phyloP scores from a whole-genome alignment of 2,113 vertebrate genomes.

The Ctenomys sociabilis region DNA sequence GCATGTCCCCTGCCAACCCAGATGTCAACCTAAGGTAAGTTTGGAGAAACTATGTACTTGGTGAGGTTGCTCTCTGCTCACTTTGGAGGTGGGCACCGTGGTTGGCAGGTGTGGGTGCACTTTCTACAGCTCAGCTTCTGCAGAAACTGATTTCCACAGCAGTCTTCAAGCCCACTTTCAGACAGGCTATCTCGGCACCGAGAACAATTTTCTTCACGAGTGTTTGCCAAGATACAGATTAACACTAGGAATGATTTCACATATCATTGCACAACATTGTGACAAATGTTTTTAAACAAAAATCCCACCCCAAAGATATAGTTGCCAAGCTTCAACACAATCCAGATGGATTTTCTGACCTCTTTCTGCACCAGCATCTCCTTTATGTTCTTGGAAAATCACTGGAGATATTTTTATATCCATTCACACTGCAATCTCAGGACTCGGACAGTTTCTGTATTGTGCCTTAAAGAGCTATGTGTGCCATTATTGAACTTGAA shows the following conservation, averaged over 20 bases:
- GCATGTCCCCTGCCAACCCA: background rate
- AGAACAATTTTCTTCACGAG: slow-evolving; percentile 21
- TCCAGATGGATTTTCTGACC: slow-evolving; percentile 80
- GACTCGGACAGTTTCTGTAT: slow-evolving; percentile 77
- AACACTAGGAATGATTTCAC: background rate
- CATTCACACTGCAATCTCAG: slow-evolving; percentile 72
- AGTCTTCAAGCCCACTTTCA: background rate
- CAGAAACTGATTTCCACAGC: background rate
- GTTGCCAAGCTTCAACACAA: slow-evolving; percentile 47
- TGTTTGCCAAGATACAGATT: background rate
- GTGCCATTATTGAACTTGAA: slow-evolving; percentile 75
- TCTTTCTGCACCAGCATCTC: slow-evolving; percentile 68
- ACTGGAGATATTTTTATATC: slow-evolving; percentile 80
- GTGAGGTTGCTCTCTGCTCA: background rate
- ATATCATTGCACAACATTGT: background rate
- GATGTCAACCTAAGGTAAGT: background rate
- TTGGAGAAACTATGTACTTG: background rate
- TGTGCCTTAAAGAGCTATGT: slow-evolving; percentile 61
- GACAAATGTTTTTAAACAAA: slow-evolving; percentile 47
- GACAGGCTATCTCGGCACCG: background rate
- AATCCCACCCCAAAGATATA: background rate
- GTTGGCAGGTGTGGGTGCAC: background rate
- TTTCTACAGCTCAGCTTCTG: background rate
- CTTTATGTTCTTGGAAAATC: slow-evolving; percentile 76
- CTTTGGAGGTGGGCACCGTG: too few relatives aligned